Evolutionary conservation across 2,113 vertebrate species (phyloP).

Genomic region (Albula glossodonta): DNA sequence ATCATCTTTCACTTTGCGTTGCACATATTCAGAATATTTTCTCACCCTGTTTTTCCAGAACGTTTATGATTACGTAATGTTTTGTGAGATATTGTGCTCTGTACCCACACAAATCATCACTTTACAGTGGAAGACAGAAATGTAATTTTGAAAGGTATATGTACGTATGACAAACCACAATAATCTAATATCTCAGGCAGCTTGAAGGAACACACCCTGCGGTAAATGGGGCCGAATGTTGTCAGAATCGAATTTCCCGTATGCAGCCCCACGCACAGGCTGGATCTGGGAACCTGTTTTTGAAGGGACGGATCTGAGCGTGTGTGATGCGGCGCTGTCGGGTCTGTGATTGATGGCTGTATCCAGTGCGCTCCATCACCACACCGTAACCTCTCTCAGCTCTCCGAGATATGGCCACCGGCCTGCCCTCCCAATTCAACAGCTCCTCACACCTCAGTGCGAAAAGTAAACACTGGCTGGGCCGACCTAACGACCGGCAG

Average conservation of each 20-base stretch:
- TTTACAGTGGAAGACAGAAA: not conserved
- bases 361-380: conserved; percentile 54
- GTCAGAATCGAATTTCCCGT: conserved; percentile 28
- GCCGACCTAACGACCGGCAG: conserved; percentile 22
- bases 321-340: not conserved
- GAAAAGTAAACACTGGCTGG: conserved; percentile 38
- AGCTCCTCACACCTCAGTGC: conserved; percentile 27
- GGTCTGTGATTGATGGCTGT: conserved; percentile 44
- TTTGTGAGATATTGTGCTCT: not conserved
- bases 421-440: not conserved
- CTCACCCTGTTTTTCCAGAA: not conserved
- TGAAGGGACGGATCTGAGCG: not conserved
- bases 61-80: not conserved
- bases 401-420: conserved; percentile 33
- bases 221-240: not conserved
- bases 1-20: not conserved
- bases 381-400: conserved; percentile 40
- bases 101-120: not conserved
- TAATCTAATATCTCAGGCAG: not conserved
- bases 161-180: not conserved
- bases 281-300: not conserved
- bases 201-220: not conserved
- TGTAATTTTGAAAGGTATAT: not conserved
- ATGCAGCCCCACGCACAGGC: not conserved
- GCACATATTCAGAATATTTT: not conserved